Evolutionary conservation across 2,113 vertebrate genomes (phyloP).

Genomic region (Pluvialis apricaria): DNA sequence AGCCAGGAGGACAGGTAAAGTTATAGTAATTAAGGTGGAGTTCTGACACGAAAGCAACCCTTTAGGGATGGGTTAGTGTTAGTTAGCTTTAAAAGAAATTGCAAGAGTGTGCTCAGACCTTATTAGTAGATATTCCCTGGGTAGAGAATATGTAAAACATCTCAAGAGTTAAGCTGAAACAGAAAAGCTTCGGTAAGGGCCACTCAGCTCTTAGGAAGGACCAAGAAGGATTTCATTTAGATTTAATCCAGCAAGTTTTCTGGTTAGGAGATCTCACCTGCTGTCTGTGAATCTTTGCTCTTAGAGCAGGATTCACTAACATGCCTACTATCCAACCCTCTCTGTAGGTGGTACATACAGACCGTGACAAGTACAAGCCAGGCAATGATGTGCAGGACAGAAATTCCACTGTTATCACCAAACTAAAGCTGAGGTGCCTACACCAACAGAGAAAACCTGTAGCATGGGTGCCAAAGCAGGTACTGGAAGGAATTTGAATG

Average conservation of each 20-base stretch:
- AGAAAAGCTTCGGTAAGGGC: not conserved
- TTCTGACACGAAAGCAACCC: not conserved
- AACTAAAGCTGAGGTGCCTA: not conserved
- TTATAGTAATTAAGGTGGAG: conserved; percentile 6
- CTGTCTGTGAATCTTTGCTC: not conserved
- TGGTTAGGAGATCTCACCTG: not conserved
- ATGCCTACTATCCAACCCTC: not conserved
- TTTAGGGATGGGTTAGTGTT: not conserved
- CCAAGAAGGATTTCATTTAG: not conserved
- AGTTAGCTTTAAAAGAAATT: conserved; percentile 34
- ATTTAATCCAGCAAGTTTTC: not conserved
- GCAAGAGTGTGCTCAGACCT: not conserved
- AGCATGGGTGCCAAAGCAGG: not conserved
- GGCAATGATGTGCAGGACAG: not conserved
- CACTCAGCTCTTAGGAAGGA: not conserved
- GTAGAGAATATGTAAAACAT: not conserved
- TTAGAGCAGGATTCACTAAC: not conserved
- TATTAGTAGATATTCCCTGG: not conserved
- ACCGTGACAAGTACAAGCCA: not conserved
- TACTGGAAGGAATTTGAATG: not conserved
- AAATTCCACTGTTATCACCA: not conserved
- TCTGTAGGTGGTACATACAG: not conserved
- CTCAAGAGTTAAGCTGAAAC: conserved; percentile 5
- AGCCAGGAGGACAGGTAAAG: not conserved
- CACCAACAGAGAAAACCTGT: not conserved